These are phyloP conservation scores for Paracentrotus lividus DNA, from an alignment of 53 echinoderm and acorn worm species.

Conservation along the genomic window DNA sequence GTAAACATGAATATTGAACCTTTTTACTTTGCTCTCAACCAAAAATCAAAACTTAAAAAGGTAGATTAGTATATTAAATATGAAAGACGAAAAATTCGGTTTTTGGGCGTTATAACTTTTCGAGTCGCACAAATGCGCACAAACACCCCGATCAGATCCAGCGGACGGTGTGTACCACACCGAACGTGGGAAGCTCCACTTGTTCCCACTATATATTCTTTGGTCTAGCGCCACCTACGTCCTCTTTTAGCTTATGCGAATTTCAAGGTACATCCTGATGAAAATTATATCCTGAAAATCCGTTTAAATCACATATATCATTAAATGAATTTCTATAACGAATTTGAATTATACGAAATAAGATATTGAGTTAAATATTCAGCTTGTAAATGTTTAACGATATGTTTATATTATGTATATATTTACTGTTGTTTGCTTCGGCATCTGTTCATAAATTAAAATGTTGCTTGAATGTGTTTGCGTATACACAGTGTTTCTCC, in stretches of 20 bases:
- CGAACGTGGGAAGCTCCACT: no score
- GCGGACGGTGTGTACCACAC: no score
- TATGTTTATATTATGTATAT: neutral
- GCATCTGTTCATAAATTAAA: no score
- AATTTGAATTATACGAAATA: neutral
- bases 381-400: neutral
- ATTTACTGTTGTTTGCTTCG: neutral
- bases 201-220: no score
- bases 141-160: no score
- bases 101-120: no score
- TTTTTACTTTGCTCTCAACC: no score
- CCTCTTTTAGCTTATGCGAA: slow-evolving; percentile 6
- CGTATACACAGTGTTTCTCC: neutral
- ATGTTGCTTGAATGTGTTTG: neutral
- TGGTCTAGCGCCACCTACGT: slow-evolving; percentile 4
- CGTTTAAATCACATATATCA: neutral
- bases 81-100: no score
- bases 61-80: no score
- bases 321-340: neutral
- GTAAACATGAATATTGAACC: no score
- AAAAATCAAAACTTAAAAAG: no score
- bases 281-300: neutral
- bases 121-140: no score
- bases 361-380: neutral
- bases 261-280: neutral